phyloP scores from a whole-genome alignment of 2,888 invertebrate species.

The Tenodera sinensis region DNA sequence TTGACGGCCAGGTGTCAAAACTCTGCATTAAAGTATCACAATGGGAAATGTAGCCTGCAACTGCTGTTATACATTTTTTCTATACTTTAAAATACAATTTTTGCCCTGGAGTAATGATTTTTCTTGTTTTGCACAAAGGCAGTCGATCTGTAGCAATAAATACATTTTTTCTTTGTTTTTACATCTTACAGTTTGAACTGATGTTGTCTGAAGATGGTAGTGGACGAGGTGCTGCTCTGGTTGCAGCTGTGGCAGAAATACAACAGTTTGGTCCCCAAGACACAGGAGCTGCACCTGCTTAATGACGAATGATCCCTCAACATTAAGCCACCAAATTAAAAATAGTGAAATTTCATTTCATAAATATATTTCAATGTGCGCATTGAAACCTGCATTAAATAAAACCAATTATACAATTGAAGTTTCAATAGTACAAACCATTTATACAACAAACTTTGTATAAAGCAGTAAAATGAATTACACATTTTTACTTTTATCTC shows the following conservation, averaged over 20 bases:
- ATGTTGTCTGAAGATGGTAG: conserved; percentile 96
- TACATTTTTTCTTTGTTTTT: background rate
- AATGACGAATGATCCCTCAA: no score
- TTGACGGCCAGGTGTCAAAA: no score
- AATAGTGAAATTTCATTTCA: background rate
- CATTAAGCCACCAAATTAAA: background rate
- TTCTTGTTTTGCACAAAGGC: no score
- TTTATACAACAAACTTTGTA: background rate
- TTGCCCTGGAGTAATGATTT: no score
- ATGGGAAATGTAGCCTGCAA: no score
- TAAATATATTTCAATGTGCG: background rate
- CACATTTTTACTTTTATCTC: background rate
- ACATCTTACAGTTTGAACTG: conserved; percentile 71
- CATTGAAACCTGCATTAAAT: background rate
- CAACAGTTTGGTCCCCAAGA: background rate
- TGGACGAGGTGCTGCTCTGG: conserved; percentile 92
- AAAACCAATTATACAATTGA: background rate
- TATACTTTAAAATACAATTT: no score
- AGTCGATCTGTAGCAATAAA: background rate
- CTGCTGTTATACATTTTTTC: no score
- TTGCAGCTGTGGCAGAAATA: conserved; percentile 80
- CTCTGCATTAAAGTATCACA: no score
- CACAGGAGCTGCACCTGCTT: no score
- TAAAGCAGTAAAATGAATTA: background rate
- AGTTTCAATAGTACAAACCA: background rate